Evolutionary conservation across 2,113 vertebrate genomes (phyloP).

Genomic region (Cisticola juncidis): DNA sequence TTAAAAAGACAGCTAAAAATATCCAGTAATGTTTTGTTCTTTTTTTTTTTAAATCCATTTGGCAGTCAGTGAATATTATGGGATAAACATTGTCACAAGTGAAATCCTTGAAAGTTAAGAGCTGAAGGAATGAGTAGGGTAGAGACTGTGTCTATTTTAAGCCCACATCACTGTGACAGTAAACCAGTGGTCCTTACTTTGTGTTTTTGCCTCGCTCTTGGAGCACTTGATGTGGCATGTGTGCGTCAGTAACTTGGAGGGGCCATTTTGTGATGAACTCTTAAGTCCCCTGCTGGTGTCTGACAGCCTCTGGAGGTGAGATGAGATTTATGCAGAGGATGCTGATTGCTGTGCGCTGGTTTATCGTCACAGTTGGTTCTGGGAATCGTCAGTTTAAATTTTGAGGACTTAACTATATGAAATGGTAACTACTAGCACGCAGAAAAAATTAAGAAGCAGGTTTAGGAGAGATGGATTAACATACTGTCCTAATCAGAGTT

Average conservation of each 20-base stretch:
- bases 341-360: rapidly evolving
- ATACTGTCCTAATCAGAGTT: not conserved
- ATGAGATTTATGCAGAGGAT: not conserved
- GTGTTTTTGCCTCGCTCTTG: not conserved
- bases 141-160: constrained; percentile 38
- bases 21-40: constrained; percentile 16
- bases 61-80: constrained; percentile 34
- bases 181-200: not conserved
- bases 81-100: constrained; percentile 37
- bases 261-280: not conserved
- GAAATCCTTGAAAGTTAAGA: constrained; percentile 23
- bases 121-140: not conserved
- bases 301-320: not conserved
- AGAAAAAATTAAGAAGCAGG: not conserved
- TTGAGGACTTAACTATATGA: not conserved
- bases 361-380: not conserved
- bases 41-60: not conserved
- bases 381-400: not conserved
- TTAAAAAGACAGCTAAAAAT: constrained; percentile 57
- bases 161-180: not conserved
- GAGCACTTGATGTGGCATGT: rapidly evolving
- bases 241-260: not conserved
- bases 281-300: rapidly evolving
- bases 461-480: not conserved
- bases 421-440: not conserved